Evolutionary conservation across 1,140 invertebrate genomes (phyloP), one percentile per base, ranked within the genome.

Genomic region (Parapsyche elsis): DNA sequence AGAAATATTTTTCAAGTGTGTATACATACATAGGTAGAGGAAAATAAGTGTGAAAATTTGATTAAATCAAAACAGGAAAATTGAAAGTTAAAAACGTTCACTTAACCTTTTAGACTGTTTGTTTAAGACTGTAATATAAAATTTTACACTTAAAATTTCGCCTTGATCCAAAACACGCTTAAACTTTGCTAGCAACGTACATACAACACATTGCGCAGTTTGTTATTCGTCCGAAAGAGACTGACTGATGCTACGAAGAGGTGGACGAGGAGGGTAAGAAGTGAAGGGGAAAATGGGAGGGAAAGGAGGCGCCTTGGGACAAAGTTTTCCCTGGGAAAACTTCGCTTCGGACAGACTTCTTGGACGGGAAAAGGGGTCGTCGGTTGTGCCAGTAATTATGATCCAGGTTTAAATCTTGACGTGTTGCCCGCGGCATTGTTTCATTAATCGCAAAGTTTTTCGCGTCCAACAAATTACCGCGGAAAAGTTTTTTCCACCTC

Each of bases 331-430:
- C 71, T 49, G 38, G 73, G 74, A 61, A 70, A 78, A 14, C n/a
- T 71, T 71, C 21, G 59, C 79, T 59, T 67, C 30, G 78, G 70
- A 80, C 78, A 10, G 64, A 24, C 19, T 23, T 24, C 9, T 19
- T 21, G 21, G 16, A 24, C n/a, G n/a, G 21, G 21, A 61, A 61
- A 24, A 61, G 59, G 21, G 73, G 73, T 49, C 71, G 79, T 70
- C 76, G 78, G 81, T 77, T 76, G 76, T 70, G 12, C 9, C 79
- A 67, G 76, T 83, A 83, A 83, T 83, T 83, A 83, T 83, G 81
- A 83, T 83, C 81, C 81, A 81, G 81, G 81, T 83, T 83, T 83
- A 83, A 83, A 83, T 77, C 81, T 81, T 83, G 81, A 83, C 81
- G 81, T 71, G 81, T 76, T 80, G 81, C 81, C 81, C 81, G 81